Evolutionary conservation across 2,113 vertebrate genomes (phyloP).

Genomic region (Podiceps cristatus): DNA sequence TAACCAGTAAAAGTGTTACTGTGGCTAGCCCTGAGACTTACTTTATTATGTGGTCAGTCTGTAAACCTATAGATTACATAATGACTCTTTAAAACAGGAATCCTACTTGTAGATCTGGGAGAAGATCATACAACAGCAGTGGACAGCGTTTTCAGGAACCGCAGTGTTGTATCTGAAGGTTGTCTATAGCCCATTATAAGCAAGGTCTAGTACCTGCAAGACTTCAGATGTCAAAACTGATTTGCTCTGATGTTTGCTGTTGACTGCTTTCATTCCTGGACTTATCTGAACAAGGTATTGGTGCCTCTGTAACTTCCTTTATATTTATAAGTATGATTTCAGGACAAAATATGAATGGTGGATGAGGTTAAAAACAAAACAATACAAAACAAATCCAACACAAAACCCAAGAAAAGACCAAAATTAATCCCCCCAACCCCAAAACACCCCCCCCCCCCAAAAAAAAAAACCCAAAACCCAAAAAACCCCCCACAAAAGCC

Average conservation of each 20-base stretch:
- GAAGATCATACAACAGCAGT: rapidly evolving
- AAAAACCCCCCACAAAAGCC: too few relatives aligned
- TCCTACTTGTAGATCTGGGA: background rate
- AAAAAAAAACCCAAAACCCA: too few relatives aligned
- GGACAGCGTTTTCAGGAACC: background rate
- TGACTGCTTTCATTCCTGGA: background rate
- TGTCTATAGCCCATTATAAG: background rate
- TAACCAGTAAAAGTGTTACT: background rate
- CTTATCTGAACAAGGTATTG: background rate
- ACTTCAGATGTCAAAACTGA: background rate
- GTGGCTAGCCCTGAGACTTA: background rate
- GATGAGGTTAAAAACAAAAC: background rate
- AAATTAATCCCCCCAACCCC: too few relatives aligned
- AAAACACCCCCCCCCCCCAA: too few relatives aligned
- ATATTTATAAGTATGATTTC: background rate
- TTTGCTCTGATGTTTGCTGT: background rate
- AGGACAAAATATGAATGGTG: background rate
- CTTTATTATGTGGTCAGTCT: background rate
- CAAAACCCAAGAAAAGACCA: background rate
- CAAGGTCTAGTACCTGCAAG: background rate
- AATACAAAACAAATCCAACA: background rate
- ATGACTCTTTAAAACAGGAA: background rate
- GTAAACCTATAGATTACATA: background rate
- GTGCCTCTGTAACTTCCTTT: background rate
- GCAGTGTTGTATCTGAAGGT: background rate